Evolutionary conservation across 2,888 invertebrate genomes (phyloP).

Genomic region (Odontocerum albicorne): DNA sequence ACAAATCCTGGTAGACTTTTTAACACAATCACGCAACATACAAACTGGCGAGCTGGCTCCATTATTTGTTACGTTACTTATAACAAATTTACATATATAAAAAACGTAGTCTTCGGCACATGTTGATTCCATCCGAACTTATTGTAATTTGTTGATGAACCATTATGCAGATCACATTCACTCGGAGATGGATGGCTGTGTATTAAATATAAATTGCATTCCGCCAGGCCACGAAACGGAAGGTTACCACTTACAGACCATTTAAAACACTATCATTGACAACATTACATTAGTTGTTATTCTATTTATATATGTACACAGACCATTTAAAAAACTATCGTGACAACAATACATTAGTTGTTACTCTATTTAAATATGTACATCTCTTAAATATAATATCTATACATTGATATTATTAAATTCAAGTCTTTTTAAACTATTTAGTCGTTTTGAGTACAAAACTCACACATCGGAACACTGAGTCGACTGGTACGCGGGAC

Average conservation of each 20-base stretch:
- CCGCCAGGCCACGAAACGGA: slow-evolving; percentile 7
- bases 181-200: slow-evolving; percentile 11
- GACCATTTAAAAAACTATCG: slow-evolving; percentile 25
- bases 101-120: slow-evolving; percentile 29
- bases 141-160: slow-evolving; percentile 10
- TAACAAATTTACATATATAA: slow-evolving; percentile 20
- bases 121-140: slow-evolving; percentile 19
- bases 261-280: slow-evolving; percentile 25
- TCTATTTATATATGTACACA: too few species aligned
- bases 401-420: slow-evolving; percentile 25
- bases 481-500: background rate
- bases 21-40: slow-evolving; percentile 62
- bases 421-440: slow-evolving; percentile 13
- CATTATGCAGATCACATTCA: slow-evolving; percentile 13
- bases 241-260: slow-evolving; percentile 24
- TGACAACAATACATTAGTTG: slow-evolving; percentile 23
- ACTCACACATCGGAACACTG: background rate
- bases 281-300: slow-evolving; percentile 22
- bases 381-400: slow-evolving; percentile 24
- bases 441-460: background rate
- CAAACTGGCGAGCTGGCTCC: slow-evolving; percentile 42
- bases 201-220: background rate
- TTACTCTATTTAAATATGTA: too few species aligned
- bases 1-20: slow-evolving; percentile 75
- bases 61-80: slow-evolving; percentile 20